Evolutionary conservation across 2,113 vertebrate species (phyloP).

Genomic region (Osmerus mordax): DNA sequence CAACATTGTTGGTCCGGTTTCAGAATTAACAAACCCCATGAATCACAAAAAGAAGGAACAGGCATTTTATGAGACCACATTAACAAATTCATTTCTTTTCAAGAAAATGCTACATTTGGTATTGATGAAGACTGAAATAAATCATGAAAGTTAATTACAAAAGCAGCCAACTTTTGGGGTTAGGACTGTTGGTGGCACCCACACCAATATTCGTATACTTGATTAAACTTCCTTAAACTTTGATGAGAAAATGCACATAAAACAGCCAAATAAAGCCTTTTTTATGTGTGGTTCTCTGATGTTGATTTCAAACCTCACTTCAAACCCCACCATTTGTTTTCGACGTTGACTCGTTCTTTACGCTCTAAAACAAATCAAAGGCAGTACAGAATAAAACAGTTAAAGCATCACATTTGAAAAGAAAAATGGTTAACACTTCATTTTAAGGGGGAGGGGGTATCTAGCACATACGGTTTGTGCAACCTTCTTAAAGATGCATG

Average conservation of each 20-base stretch:
- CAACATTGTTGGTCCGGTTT: not conserved
- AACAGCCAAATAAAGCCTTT: constrained; percentile 4
- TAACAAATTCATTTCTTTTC: not conserved
- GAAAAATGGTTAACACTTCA: no score
- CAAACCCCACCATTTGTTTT: constrained; percentile 22
- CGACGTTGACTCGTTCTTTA: no score
- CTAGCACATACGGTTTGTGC: no score
- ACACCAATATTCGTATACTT: not conserved
- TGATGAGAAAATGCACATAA: not conserved
- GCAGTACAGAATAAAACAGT: no score
- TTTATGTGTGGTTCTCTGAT: constrained; percentile 4
- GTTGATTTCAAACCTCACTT: constrained; percentile 3
- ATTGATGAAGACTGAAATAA: not conserved
- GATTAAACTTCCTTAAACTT: constrained; percentile 11
- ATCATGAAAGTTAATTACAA: not conserved
- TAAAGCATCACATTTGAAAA: no score
- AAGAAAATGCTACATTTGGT: not conserved
- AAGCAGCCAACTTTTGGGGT: not conserved
- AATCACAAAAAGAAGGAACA: not conserved
- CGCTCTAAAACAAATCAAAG: no score
- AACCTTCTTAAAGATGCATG: no score
- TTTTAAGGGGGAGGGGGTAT: no score
- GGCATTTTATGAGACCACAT: not conserved
- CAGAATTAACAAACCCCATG: not conserved
- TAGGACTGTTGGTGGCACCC: not conserved